A percentile compares a stretch with the other conserved stretches of the same genome.
Evolutionary conservation across 2,888 invertebrate genomes (phyloP).

Genomic region (Buathra laborator): DNA sequence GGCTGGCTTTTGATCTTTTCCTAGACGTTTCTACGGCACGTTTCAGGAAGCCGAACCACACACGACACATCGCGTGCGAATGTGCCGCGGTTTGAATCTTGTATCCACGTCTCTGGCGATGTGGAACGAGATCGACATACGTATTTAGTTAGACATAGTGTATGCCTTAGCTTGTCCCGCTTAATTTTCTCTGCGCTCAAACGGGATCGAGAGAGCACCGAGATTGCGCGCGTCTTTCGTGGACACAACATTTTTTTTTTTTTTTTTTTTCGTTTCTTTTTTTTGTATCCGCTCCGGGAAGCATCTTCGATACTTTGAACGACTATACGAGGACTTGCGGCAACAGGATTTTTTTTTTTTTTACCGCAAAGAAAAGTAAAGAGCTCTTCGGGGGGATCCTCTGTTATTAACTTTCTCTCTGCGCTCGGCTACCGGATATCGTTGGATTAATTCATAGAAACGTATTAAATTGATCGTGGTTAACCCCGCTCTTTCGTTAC

Average conservation of each 20-base stretch:
- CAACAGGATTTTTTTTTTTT: conserved; percentile 9
- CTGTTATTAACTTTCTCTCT: conserved; percentile 32
- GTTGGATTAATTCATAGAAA: conserved; percentile 17
- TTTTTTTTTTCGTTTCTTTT: not conserved
- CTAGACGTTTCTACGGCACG: not conserved
- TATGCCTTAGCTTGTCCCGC: not conserved
- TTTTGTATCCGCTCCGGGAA: conserved; percentile 23
- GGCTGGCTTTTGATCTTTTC: not conserved
- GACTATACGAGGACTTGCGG: conserved; percentile 13
- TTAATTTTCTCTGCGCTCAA: conserved; percentile 9
- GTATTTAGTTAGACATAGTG: conserved; percentile 23
- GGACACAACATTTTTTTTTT: not conserved
- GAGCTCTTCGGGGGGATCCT: not conserved
- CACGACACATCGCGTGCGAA: conserved; percentile 44
- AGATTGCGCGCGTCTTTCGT: not conserved
- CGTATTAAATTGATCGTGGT: conserved; percentile 16
- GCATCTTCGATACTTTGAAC: not conserved
- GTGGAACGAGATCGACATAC: conserved; percentile 22
- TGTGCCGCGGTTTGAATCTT: not conserved
- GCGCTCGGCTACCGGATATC: conserved; percentile 9
- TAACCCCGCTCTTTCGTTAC: not conserved
- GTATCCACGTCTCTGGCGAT: conserved; percentile 14
- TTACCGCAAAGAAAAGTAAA: conserved; percentile 19
- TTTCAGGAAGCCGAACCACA: conserved; percentile 13
- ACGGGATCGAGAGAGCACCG: conserved; percentile 1